Percentiles rank a stretch among this genome's conserved stretches.
These are phyloP conservation scores for Lucilia cuprina DNA, from an alignment of 1,140 invertebrate species.

Conservation along the genomic window DNA sequence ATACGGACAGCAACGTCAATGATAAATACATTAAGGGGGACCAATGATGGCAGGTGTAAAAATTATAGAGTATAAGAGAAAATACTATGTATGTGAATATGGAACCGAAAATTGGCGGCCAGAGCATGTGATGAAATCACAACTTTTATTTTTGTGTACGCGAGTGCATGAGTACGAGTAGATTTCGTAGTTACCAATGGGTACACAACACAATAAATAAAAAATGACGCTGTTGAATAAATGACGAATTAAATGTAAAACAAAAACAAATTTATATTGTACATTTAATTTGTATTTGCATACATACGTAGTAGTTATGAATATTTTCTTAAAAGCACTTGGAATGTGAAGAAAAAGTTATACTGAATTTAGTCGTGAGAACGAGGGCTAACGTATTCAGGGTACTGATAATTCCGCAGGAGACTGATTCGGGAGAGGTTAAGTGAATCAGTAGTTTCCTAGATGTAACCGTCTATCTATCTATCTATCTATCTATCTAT, in stretches of 20 bases:
- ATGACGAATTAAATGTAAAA: slow-evolving; percentile 24
- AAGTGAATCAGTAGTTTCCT: no score
- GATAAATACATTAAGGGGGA: neutral
- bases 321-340: no score
- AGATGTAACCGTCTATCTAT: no score
- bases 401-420: no score
- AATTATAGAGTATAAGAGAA: neutral
- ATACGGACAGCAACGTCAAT: neutral
- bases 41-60: neutral
- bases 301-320: neutral
- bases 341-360: no score
- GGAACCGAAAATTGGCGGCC: neutral
- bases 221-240: slow-evolving; percentile 25
- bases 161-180: neutral
- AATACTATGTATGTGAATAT: neutral
- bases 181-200: neutral
- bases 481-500: no score
- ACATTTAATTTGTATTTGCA: neutral
- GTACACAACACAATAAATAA: neutral
- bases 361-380: no score
- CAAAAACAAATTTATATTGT: neutral
- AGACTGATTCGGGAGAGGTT: no score
- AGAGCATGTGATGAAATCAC: neutral
- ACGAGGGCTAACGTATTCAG: no score
- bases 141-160: neutral